These are phyloP conservation scores for Gorsachius goisagi DNA, from an alignment of 2,113 vertebrate species.

Conservation along the genomic window DNA sequence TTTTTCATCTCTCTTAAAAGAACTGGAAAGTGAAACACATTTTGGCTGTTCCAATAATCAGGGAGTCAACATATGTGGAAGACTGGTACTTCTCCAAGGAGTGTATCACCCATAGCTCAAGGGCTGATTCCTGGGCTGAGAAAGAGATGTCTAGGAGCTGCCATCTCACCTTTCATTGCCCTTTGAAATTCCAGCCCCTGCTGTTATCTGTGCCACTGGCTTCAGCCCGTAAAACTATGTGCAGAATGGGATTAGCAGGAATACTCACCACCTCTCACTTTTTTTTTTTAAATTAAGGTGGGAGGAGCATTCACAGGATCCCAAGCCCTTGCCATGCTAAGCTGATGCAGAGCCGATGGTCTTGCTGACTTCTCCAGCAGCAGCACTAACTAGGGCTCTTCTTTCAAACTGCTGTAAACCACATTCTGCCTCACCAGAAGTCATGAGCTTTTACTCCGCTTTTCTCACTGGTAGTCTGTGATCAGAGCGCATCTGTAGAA, in stretches of 20 bases:
- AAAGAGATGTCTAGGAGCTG: not conserved
- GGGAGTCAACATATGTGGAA: not conserved
- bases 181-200: conserved; percentile 6
- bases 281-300: not conserved
- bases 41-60: not conserved
- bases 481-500: not conserved
- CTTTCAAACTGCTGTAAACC: not conserved
- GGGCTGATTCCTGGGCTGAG: not conserved
- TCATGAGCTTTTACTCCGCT: not conserved
- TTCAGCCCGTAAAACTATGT: not conserved
- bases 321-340: not conserved
- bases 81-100: not conserved
- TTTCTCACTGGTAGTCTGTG: not conserved
- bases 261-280: not conserved
- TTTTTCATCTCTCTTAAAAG: not conserved
- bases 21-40: not conserved
- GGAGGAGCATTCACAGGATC: not conserved
- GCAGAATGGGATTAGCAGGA: not conserved
- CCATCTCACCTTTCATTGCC: not conserved
- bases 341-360: not conserved
- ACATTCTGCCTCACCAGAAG: not conserved
- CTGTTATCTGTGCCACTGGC: not conserved
- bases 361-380: not conserved
- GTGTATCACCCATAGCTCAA: not conserved
- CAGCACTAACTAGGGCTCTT: not conserved